These are phyloP conservation scores for Nilaparvata lugens DNA, from an alignment of 1,140 invertebrate genomes.

Conservation along the genomic window DNA sequence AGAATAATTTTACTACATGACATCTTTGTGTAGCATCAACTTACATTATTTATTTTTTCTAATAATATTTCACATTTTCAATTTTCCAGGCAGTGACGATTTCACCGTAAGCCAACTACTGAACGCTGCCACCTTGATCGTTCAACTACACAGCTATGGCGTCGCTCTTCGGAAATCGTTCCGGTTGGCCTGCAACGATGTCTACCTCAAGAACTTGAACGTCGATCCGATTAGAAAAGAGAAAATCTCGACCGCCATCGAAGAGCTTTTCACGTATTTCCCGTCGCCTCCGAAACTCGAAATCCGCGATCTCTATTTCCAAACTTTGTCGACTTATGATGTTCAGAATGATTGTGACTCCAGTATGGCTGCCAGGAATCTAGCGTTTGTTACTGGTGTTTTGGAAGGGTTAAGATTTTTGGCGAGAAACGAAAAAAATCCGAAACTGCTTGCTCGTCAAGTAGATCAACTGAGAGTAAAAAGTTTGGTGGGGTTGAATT, in stretches of 20 bases:
- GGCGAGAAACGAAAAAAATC: no score
- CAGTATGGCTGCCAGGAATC: no score
- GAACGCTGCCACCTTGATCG: slow-evolving; percentile 49
- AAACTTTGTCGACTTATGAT: no score
- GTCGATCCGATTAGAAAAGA: slow-evolving; percentile 30
- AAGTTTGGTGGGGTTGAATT: background rate
- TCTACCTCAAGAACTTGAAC: slow-evolving; percentile 54
- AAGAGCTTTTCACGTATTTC: slow-evolving; percentile 16
- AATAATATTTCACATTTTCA: no score
- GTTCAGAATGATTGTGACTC: no score
- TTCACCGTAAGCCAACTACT: slow-evolving; percentile 49
- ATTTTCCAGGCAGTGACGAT: slow-evolving; percentile 41
- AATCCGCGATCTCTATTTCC: no score
- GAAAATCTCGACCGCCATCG: slow-evolving; percentile 29
- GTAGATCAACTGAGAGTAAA: background rate
- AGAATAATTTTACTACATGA: no score
- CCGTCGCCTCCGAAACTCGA: no score
- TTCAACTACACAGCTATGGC: slow-evolving; percentile 52
- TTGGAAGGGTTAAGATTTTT: no score
- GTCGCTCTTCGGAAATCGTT: slow-evolving; percentile 43
- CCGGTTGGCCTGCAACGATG: slow-evolving; percentile 48
- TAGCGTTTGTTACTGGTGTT: no score
- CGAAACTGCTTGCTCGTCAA: slow-evolving; percentile 14
- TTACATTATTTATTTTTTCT: no score
- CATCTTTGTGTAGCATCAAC: no score